Base-by-base conservation (phyloP, 2,113 vertebrate species). In the Dicrurus megarhynchus region DNA sequence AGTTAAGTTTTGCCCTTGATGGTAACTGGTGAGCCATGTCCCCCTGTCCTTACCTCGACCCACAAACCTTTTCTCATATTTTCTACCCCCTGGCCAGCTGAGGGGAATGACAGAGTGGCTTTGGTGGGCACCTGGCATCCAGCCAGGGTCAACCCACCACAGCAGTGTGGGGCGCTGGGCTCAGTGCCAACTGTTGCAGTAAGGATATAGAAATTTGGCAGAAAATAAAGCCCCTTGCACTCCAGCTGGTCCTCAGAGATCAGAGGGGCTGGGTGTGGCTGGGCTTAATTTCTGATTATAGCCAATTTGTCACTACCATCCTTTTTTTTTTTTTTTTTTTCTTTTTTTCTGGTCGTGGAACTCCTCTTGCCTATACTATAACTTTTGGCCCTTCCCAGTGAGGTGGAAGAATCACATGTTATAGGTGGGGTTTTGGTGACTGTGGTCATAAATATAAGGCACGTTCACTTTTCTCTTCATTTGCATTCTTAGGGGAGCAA, bases 61-160 rank as follows among this genome's bases (percentile, higher is more conserved):
- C 49, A 64, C 0, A 1, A 35, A 2, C 3, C 5, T 56, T 55
- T 32, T 39, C 4, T n/a, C 22, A 5, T 32, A 18, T 71, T 63
- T 79, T 63, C 26, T 32, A 4, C 15, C 50, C 20, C 2, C 30
- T 32, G 14, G 35, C 26, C 42, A 30, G n/a, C 16, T 41, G 49
- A 79, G 11, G 20, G 13, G 20, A 56, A 32, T 63, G 75, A 24
- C 49, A 71, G 57, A 49, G 13, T 20, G 21, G 30, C 49, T 79
- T 79, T 63, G 57, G 24, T 16, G 13, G n/a, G 30, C 39, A 24
- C 24, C 39, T 79, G 57, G 30, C 41, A 49, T 47, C 35, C 24
- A 87, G 39, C 41, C 56, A 53, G 30, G n/a, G 47, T n/a, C 47
- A 61, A 33, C 19, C 7, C n/a, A 53, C 15, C 41, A 4, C 41